Evolutionary conservation across 2,888 invertebrate genomes (phyloP), one percentile per base, ranked within the genome.

Genomic region (Pycnomerus fuliginosus): DNA sequence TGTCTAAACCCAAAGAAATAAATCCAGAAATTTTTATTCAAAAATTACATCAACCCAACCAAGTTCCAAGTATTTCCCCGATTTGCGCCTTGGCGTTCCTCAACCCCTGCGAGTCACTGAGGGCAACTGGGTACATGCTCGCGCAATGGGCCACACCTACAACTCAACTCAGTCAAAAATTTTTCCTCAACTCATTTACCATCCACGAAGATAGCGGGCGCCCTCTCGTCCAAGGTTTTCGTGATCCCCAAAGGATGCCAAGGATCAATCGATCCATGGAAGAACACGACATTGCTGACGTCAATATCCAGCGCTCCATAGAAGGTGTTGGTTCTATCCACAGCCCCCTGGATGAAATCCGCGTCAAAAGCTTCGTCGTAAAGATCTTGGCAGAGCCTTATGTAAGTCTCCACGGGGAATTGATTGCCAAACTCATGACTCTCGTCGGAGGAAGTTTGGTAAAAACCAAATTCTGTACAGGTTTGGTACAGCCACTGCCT

Each of bases 381-480:
- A 34, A 94, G 79, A 66, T 94, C 94, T 54, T 74, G 70, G 65
- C 95, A 96, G 64, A 90, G 89, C 48, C 85, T 77, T 15, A 85
- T 75, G 61, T 85, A 94, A 70, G 87, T 94, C 42, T 85, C 80
- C 0, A 87, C 69, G 0, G 85, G 80, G 55, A 94, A 91, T 16
- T 78, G 73, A 61, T 85, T 76, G 0, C 92, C 89, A 66, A 95
- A 95, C 25, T 69, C 53, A 71, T 79, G 74, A 1, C 75, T 73
- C 43, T 76, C 75, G 2, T 76, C 79, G 0, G 84, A 82, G 0
- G 94, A 91, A 0, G 92, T 89, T 75, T 97, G 96, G 71, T 85
- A 97, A 71, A 89, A 97, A 16, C 95, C 96, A 68, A 96, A 97
- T 70, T 97, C 97, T 1, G 89, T 91, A 67, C 96, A 97, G 0